These are phyloP conservation scores for Myodes glareolus DNA, from an alignment of 2,113 vertebrate genomes.

Conservation along the genomic window DNA sequence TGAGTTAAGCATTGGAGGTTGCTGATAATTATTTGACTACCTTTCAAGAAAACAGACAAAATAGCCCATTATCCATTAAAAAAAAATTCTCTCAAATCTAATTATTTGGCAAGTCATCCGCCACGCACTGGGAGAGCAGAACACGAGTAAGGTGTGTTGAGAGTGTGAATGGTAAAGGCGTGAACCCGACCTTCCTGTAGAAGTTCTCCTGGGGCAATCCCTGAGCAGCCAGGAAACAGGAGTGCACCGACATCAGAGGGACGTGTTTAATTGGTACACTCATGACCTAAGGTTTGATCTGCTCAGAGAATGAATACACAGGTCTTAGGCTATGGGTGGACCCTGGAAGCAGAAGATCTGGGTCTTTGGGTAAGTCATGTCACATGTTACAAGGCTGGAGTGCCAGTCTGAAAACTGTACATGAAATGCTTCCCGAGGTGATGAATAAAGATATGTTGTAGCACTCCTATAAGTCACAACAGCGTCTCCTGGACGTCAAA, in stretches of 20 bases:
- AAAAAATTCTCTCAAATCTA: not conserved
- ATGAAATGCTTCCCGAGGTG: not conserved
- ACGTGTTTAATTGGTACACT: not conserved
- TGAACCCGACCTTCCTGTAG: not conserved
- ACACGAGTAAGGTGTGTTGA: not conserved
- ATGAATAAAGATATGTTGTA: not conserved
- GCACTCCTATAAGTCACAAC: not conserved
- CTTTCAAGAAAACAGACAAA: slow-evolving; percentile 11
- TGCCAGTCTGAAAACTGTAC: not conserved
- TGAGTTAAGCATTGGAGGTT: slow-evolving; percentile 20
- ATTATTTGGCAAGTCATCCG: not conserved
- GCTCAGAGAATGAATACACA: not conserved
- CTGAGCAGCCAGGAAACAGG: not conserved
- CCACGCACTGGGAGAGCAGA: not conserved
- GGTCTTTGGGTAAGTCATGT: not conserved
- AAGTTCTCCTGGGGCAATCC: not conserved
- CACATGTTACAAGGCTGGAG: not conserved
- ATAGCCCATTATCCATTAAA: slow-evolving; percentile 25
- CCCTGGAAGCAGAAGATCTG: not conserved
- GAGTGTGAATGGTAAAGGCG: not conserved
- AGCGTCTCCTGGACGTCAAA: not conserved
- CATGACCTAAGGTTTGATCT: not conserved
- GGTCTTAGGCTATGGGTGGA: not conserved
- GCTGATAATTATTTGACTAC: slow-evolving; percentile 58
- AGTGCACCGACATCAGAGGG: not conserved